These are phyloP conservation scores for Phrynocephalus vlangalii DNA, from an alignment of 2,797 vertebrate species.

Conservation along the genomic window DNA sequence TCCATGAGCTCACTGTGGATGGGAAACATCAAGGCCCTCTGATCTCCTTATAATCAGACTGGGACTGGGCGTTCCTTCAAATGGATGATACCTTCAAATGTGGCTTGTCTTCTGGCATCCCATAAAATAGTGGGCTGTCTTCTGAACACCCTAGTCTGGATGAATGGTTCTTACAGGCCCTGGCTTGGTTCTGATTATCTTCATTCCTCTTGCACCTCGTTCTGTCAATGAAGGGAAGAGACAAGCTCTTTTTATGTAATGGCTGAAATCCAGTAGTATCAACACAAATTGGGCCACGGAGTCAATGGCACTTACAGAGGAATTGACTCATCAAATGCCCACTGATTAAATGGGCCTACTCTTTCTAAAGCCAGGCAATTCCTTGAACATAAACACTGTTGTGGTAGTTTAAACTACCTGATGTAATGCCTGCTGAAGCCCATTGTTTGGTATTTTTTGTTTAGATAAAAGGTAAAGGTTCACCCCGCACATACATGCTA, in stretches of 20 bases:
- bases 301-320: too few relatives aligned
- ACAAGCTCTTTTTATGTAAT: not conserved
- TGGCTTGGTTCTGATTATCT: not conserved
- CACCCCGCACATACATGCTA: too few relatives aligned
- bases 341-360: not conserved
- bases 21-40: too few relatives aligned
- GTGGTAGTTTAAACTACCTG: not conserved
- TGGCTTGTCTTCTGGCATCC: too few relatives aligned
- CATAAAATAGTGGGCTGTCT: too few relatives aligned
- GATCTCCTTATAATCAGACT: too few relatives aligned
- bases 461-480: too few relatives aligned
- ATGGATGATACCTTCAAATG: too few relatives aligned
- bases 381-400: not conserved
- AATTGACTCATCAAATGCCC: too few relatives aligned
- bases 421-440: slow-evolving; percentile 3
- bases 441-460: not conserved
- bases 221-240: not conserved
- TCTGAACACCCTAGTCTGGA: not conserved
- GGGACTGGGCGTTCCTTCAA: too few relatives aligned
- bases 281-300: too few relatives aligned
- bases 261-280: not conserved
- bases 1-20: too few relatives aligned
- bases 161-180: not conserved
- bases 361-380: not conserved
- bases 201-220: not conserved